Base-by-base conservation (phyloP, 2,888 invertebrate species). In the Limenitis camilla region DNA sequence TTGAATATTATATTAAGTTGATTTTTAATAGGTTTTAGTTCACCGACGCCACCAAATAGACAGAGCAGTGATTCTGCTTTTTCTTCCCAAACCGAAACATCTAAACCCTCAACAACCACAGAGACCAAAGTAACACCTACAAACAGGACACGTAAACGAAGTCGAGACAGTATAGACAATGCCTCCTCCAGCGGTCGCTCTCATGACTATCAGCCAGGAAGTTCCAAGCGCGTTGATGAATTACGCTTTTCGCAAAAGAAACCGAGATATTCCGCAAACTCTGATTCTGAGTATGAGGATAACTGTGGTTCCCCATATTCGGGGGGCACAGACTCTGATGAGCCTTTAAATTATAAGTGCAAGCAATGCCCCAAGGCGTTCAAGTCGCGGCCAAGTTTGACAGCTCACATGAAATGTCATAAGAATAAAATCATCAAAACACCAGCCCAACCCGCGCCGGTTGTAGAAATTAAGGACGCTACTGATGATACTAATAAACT, bases 51-150 rank as follows among this genome's bases (percentile, higher is more conserved):
- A 40, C 72, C 77, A 1, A 84, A 75, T 56, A 74, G 87, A 40
- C 82, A 85, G 59, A 88, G 86, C 67, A 86, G 86, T 51, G 88
- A 88, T 63, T 88, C 88, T 0, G 86, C 86, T 0, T 83, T 87
- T 60, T 87, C 87, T 6, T 77, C 76, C 31, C 78, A 81, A 49
- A 84, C 88, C 0, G 85, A 88, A 55, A 66, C 70, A 49, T 84
- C 85, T 1, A 81, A 83, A 63, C 66, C 78, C 0, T 58, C 60
- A 2, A 72, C 75, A 7, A 69, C 76, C 2, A 62, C 60, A 2
- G 83, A 81, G 55, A 69, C 60, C 32, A 74, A 78, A 59, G 58
- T 63, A 5, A 74, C 75, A 1, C 74, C 82, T 0, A 62, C 61
- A 5, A 62, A 58, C 5, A 68, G 77, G 41, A 63, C 41, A 45